Base-by-base conservation (phyloP, 1,140 invertebrate species). In the Lepidurus apus region DNA sequence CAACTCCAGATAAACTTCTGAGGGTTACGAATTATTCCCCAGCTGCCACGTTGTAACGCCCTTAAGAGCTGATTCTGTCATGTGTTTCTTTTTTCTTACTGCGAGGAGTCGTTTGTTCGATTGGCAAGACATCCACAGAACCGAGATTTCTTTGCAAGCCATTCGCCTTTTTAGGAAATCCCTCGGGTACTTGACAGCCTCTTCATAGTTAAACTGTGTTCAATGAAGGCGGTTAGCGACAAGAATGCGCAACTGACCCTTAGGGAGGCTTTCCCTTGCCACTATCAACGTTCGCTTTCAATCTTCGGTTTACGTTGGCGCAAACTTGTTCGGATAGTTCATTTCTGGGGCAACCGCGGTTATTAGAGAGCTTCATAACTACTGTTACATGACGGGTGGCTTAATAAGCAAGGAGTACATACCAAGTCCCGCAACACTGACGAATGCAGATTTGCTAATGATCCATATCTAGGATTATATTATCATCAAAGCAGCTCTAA, bases 91-190 rank as follows among this genome's bases (percentile, higher is more conserved):
- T 65, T n/a, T 34, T 34, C 34, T 34, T 34, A 34, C 34, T 34
- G 17, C 53, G 13, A 65, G 17, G 21, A n/a, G 53, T n/a, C 53
- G 21, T 65, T 21, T 21, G 53, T 65, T 65, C 53, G 53, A 65
- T 65, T 65, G 53, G 53, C 17, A 65, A 21, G 34, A 4, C 34
- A 4, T 47, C 53, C 21, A 65, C 4, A 9, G 21, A 65, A 65
- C 53, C 53, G 9, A 65, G 53, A 65, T 65, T 65, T 65, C 7
- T 21, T 65, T 65, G 21, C 53, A n/a, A 65, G 53, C n/a, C 53
- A 65, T 65, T 65, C 21, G 53, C 53, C 53, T n/a, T 65, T 21
- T 65, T n/a, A 65, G 21, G 53, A 65, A 21, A n/a, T 65, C 53
- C 53, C 53, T n/a, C 53, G 13, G 53, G 53, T 21, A 13, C 53